Base-by-base conservation (phyloP, 2,888 invertebrate species). In the Cantharis rufa region DNA sequence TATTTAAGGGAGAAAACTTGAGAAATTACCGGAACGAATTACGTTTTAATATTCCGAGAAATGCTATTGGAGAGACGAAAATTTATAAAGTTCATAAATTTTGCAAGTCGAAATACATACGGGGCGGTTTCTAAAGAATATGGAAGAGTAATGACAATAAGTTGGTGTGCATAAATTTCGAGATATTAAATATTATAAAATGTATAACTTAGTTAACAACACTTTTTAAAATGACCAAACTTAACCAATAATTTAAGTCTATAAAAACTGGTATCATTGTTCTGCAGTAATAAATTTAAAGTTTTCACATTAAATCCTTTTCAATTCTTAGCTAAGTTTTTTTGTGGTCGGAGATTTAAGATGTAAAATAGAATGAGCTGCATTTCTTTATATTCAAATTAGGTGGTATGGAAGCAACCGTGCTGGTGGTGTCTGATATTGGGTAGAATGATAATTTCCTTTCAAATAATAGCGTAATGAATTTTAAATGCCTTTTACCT, bases 231-330 rank as follows among this genome's bases (percentile, higher is more conserved):
- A 86, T 86, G 86, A 86, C 86, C 86, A 84, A 88, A 88, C 84
- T 87, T 87, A 86, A 85, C 87, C 87, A 87, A 88, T 88, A 88
- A 88, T 88, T 88, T 88, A 88, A 86, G 83, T 86, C 88, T 85
- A 88, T 88, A 88, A 88, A 88, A 88, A 88, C 87, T 87, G 84
- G 86, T 85, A 88, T 88, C 87, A 88, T 88, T 88, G 88, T 88
- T 88, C 88, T 88, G 86, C 81, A 83, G 86, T 86, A 82, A 87
- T 88, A 88, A 88, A 88, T 88, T 88, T 87, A 82, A 87, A 88
- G 87, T 88, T 88, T 88, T 86, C 87, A 88, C 88, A 88, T 88
- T 88, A 88, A 88, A 87, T 87, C 86, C 87, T 85, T 87, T 87
- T 87, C 87, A 87, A 87, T 87, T 87, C 86, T 83, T 84, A 84